These are phyloP conservation scores for Amblyraja radiata DNA, from an alignment of 2,797 vertebrate genomes.

Conservation along the genomic window DNA sequence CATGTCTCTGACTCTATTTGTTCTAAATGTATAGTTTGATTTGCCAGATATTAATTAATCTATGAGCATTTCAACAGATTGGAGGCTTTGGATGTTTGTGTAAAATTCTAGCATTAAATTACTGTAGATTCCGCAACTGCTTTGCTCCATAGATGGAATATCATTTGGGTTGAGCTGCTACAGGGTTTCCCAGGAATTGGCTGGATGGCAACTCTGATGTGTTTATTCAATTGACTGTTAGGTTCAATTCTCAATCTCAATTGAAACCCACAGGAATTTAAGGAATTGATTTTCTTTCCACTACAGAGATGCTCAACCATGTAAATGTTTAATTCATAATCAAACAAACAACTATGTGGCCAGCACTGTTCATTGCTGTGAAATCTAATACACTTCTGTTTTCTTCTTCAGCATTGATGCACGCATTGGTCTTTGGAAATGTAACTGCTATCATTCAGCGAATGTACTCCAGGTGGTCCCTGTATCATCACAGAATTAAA, in stretches of 20 bases:
- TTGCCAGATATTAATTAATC: not conserved
- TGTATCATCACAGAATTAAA: slow-evolving; percentile 94
- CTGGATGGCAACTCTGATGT: not conserved
- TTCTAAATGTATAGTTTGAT: not conserved
- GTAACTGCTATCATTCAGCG: slow-evolving; percentile 97
- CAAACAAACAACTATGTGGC: slow-evolving; percentile 11
- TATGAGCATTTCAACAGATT: not conserved
- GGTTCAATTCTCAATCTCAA: not conserved
- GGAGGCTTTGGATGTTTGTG: not conserved
- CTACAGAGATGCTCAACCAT: not conserved
- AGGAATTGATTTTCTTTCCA: not conserved
- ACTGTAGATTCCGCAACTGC: too few relatives aligned
- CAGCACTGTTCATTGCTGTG: not conserved
- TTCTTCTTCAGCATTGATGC: slow-evolving; percentile 79
- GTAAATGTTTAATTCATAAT: not conserved
- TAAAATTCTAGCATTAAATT: too few relatives aligned
- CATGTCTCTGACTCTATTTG: too few relatives aligned
- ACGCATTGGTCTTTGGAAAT: slow-evolving; percentile 92
- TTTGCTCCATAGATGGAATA: too few relatives aligned
- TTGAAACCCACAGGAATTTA: not conserved
- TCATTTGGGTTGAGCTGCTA: not conserved
- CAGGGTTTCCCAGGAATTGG: not conserved
- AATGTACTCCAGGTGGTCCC: slow-evolving; percentile 96
- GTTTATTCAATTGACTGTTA: not conserved
- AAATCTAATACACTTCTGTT: not conserved